These are phyloP conservation scores for Zoroaster sp. DNA, from an alignment of 53 echinoderm and acorn worm species.

Conservation along the genomic window DNA sequence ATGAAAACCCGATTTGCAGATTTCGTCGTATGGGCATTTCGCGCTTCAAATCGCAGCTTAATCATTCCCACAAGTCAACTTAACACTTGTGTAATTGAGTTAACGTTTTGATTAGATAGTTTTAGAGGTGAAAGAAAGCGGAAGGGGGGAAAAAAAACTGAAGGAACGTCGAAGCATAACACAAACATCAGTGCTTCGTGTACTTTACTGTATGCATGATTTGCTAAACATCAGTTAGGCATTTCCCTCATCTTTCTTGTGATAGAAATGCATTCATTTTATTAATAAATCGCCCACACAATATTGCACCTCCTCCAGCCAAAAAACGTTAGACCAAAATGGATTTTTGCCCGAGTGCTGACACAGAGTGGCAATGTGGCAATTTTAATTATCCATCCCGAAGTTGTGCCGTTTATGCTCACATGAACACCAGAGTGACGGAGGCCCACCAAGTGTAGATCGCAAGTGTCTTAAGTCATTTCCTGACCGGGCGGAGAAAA, in stretches of 20 bases:
- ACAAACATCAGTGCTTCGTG: slow-evolving; percentile 7
- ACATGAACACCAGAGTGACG: slow-evolving; percentile 47
- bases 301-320: slow-evolving; percentile 54
- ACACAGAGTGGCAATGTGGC: slow-evolving; percentile 54
- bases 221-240: slow-evolving; percentile 44
- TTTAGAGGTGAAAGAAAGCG: background rate
- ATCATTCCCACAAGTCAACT: slow-evolving; percentile 48
- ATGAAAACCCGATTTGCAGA: slow-evolving; percentile 34
- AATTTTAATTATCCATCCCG: slow-evolving; percentile 48
- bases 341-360: slow-evolving; percentile 54
- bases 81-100: slow-evolving; percentile 45
- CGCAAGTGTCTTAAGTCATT: slow-evolving; percentile 41
- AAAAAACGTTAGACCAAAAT: slow-evolving; percentile 46
- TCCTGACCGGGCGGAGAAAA: slow-evolving; percentile 42
- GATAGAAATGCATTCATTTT: slow-evolving; percentile 28
- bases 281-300: slow-evolving; percentile 54
- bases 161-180: slow-evolving; percentile 23
- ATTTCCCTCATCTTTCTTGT: background rate
- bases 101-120: slow-evolving; percentile 47
- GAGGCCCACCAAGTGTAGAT: slow-evolving; percentile 25
- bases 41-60: slow-evolving; percentile 25
- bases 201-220: slow-evolving; percentile 34
- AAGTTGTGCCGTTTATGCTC: slow-evolving; percentile 40
- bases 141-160: background rate
- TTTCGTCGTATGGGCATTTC: background rate